Evolutionary conservation across 2,888 invertebrate species (phyloP), one percentile per base, ranked within the genome.

Genomic region (Aspidapion aeneum): DNA sequence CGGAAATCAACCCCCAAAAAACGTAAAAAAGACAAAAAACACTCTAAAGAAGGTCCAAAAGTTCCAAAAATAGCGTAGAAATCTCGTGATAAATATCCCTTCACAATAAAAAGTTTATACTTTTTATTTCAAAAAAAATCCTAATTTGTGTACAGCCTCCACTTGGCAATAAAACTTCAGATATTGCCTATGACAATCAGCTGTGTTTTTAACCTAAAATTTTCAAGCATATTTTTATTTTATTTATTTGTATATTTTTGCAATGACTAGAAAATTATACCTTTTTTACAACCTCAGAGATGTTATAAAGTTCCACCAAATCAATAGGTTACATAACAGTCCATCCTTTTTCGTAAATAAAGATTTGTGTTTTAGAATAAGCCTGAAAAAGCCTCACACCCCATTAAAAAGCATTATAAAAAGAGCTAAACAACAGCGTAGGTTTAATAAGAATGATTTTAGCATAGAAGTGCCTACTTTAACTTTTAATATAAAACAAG

Each of bases 371-470:
- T 35, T 35, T 12, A 35, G 35, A 35, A 35, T 35, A 7, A 35
- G 12, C 35, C 35, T 35, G 3, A 35, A 35, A 35, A 35, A 35
- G 12, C 3, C 35, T 7, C 35, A 35, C 12, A 35, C 35, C 12
- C 35, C 12, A 12, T 58, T 64, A 21, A 22, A 60, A 18, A 64
- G 59, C 57, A 62, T 62, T 49, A 61, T 61, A 22, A 65, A 22
- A 19, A 57, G 48, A 59, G 55, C 52, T 51, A 35, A 35, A 12
- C 3, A 35, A 12, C 3, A 7, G 3, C 35, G 35, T 35, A 35
- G 35, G 35, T 35, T 35, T 35, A 35, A 35, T 35, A 12, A 35
- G 12, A 58, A 60, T 57, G 50, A 58, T 56, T 59, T 59, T 35
- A 51, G 48, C 22, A 22, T 22, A 17, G 35, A 48, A 48, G 55